Evolutionary conservation across 2,113 vertebrate genomes (phyloP).

Genomic region (Tringa solitaria): DNA sequence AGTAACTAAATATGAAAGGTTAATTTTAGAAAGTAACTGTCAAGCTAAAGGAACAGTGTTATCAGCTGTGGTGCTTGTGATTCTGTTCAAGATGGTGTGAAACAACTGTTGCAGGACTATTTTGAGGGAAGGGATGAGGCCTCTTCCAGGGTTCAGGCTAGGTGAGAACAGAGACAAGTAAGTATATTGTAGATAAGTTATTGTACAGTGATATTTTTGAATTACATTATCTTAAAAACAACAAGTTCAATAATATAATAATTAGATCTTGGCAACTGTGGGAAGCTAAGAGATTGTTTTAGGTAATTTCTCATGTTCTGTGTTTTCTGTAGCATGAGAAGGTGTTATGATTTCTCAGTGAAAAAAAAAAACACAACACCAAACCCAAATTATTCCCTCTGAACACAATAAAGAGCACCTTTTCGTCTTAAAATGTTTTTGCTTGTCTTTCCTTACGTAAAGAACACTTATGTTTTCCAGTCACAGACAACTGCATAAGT

Average conservation of each 20-base stretch:
- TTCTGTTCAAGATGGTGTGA: background rate
- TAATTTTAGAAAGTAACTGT: constrained; percentile 59
- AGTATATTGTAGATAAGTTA: background rate
- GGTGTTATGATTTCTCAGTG: background rate
- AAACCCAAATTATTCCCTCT: background rate
- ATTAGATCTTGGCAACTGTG: background rate
- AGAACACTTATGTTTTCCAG: background rate
- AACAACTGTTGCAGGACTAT: constrained; percentile 23
- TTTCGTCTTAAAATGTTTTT: background rate
- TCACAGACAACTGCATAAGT: background rate
- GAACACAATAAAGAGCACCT: background rate
- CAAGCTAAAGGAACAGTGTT: constrained; percentile 20
- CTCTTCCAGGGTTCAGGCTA: background rate
- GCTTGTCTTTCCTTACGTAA: background rate
- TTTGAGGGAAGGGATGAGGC: background rate
- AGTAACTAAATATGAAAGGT: constrained; percentile 30
- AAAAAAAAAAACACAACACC: background rate
- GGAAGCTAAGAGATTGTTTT: background rate
- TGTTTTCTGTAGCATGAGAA: background rate
- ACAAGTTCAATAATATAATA: background rate
- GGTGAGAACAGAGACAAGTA: background rate
- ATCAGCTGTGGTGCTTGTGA: background rate
- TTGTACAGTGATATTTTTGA: background rate
- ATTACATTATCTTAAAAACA: background rate
- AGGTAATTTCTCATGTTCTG: background rate